Conservation (phyloP, 2,113 vertebrate species). For the Turdus rufiventris region DNA sequence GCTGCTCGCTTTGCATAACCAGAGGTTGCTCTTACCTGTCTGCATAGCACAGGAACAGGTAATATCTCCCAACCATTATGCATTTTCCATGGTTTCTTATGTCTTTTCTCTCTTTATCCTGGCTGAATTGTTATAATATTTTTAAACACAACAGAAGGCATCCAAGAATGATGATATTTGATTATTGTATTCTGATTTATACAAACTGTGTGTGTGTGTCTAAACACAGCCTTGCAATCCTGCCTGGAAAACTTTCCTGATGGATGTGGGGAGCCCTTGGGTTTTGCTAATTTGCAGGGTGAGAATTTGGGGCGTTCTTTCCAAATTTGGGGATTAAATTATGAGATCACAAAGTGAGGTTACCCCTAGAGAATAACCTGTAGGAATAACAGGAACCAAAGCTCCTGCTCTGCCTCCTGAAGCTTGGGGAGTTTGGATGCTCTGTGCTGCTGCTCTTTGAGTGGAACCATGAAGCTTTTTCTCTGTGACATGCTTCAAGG, state of each 20-base stretch:
- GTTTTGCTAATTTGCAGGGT: background rate
- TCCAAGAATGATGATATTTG: background rate
- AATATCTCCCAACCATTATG: background rate
- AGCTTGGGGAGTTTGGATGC: background rate
- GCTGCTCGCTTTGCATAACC: background rate
- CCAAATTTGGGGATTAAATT: background rate
- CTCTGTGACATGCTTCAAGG: background rate
- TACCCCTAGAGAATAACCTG: background rate
- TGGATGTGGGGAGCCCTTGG: background rate
- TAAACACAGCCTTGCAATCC: background rate
- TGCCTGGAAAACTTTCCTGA: fast-evolving
- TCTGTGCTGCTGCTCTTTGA: background rate
- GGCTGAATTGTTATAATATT: background rate
- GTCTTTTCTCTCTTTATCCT: background rate
- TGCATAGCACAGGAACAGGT: background rate
- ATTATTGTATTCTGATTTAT: background rate
- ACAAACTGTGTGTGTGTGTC: no score
- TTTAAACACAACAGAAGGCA: background rate
- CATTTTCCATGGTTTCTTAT: background rate
- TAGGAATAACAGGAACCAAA: background rate
- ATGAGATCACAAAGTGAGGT: no score
- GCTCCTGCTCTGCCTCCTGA: background rate
- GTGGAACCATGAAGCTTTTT: background rate
- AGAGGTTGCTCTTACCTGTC: background rate
- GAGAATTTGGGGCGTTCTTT: background rate